A percentile compares a stretch with the other conserved stretches of the same genome.
These are phyloP conservation scores for Ctenodactylus gundi DNA, from an alignment of 2,113 vertebrate genomes.

Conservation along the genomic window DNA sequence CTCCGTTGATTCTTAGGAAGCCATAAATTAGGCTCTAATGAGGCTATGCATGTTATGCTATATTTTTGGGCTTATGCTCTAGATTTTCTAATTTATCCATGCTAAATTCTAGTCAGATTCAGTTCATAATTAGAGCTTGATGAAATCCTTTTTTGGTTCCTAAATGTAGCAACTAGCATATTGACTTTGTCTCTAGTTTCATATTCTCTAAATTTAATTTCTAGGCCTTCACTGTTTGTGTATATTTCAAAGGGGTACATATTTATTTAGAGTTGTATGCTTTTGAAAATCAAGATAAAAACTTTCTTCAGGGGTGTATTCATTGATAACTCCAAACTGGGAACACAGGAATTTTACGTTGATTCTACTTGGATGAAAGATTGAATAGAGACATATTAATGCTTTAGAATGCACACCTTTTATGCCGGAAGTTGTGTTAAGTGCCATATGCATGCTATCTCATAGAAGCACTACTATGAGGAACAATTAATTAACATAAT, in stretches of 20 bases:
- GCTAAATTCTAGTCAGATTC: slow-evolving; percentile 14
- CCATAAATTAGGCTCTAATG: neutral
- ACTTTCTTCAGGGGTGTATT: neutral
- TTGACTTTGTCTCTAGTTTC: slow-evolving; percentile 10
- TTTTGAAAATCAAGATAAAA: neutral
- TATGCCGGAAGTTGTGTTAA: neutral
- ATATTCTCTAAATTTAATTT: slow-evolving; percentile 24
- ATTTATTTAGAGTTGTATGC: neutral
- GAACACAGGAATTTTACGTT: neutral
- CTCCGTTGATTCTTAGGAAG: neutral
- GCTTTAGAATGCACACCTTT: neutral
- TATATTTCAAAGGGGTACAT: neutral
- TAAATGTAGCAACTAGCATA: neutral
- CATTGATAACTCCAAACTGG: neutral
- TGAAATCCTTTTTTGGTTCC: neutral
- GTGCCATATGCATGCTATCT: neutral
- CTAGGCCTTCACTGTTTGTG: neutral
- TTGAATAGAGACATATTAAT: neutral
- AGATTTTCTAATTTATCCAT: neutral
- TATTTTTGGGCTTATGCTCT: neutral
- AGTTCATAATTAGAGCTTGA: neutral
- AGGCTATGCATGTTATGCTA: neutral
- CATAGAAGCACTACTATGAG: neutral
- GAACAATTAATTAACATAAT: neutral
- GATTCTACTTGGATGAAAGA: neutral